phyloP scores from a whole-genome alignment of 1,140 invertebrate genomes.

The Leptopilina boulardi region DNA sequence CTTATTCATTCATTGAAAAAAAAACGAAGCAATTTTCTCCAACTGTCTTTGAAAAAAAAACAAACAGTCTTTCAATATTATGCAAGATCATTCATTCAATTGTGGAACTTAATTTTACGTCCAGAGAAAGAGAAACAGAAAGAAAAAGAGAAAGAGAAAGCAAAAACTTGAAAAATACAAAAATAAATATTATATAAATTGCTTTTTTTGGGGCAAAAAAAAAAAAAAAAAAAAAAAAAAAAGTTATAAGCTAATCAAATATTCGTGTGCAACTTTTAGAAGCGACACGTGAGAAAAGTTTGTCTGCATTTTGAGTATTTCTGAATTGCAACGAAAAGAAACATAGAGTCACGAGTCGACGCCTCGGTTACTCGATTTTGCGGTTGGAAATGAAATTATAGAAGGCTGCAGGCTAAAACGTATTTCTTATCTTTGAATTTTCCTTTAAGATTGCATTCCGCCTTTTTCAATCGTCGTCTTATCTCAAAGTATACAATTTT shows the following conservation, averaged over 20 bases:
- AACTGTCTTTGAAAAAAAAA: neutral
- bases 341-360: slow-evolving; percentile 17
- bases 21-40: neutral
- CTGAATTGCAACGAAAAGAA: slow-evolving; percentile 8
- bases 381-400: slow-evolving; percentile 26
- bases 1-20: neutral
- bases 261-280: slow-evolving; percentile 4
- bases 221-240: neutral
- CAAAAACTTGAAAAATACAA: too few species aligned
- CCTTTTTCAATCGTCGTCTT: slow-evolving; percentile 27
- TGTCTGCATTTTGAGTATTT: slow-evolving; percentile 19
- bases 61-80: neutral
- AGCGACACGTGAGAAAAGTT: slow-evolving; percentile 26
- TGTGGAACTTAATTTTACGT: neutral
- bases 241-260: slow-evolving; percentile 17
- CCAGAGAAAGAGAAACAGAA: too few species aligned
- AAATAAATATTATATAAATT: neutral
- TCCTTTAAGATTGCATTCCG: slow-evolving; percentile 26
- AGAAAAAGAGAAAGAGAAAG: too few species aligned
- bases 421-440: slow-evolving; percentile 33
- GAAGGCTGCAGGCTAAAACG: slow-evolving; percentile 26
- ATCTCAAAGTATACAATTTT: slow-evolving; percentile 17
- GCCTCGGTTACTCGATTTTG: slow-evolving; percentile 26
- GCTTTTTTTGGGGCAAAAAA: neutral
- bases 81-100: neutral